phyloP scores from a whole-genome alignment of 1,140 invertebrate genomes.

The Euborellia annulipes region DNA sequence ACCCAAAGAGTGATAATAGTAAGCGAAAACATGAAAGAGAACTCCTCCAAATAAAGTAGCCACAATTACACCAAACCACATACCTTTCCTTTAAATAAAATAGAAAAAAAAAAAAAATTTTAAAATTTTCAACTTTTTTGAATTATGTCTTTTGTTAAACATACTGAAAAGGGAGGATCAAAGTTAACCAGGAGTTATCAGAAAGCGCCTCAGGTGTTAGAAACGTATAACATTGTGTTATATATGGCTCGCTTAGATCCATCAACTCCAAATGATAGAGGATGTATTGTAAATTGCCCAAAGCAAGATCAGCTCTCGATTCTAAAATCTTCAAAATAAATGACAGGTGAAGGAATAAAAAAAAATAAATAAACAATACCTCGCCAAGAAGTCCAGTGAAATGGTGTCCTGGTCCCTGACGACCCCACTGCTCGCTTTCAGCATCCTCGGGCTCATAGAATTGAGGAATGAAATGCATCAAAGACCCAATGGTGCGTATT shows the following conservation, averaged over 20 bases:
- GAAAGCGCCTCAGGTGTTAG: slow-evolving; percentile 58
- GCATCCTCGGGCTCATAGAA: slow-evolving; percentile 44
- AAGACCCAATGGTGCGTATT: slow-evolving; percentile 3
- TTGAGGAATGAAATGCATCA: slow-evolving; percentile 46
- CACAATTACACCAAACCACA: slow-evolving; percentile 43
- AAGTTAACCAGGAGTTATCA: slow-evolving; percentile 66
- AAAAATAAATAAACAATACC: slow-evolving; percentile 4
- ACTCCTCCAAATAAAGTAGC: slow-evolving; percentile 38
- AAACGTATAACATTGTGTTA: slow-evolving; percentile 65
- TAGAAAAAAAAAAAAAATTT: slow-evolving; percentile 19
- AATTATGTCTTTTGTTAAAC: slow-evolving; percentile 18
- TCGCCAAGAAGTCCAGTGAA: slow-evolving; percentile 54
- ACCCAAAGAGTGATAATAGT: slow-evolving; percentile 7
- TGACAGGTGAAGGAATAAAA: not conserved
- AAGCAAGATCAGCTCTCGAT: slow-evolving; percentile 45
- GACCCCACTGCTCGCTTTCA: slow-evolving; percentile 45
- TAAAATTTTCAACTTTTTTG: slow-evolving; percentile 22
- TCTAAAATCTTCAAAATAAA: slow-evolving; percentile 32
- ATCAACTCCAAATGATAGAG: slow-evolving; percentile 45
- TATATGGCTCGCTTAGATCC: slow-evolving; percentile 63
- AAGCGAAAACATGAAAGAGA: slow-evolving; percentile 37
- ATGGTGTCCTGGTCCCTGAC: slow-evolving; percentile 34
- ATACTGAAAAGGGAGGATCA: slow-evolving; percentile 63
- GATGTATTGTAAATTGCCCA: slow-evolving; percentile 62
- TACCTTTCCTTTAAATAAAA: slow-evolving; percentile 30